phyloP scores from a whole-genome alignment of 2,888 invertebrate species.

The Dynastes tityus region DNA sequence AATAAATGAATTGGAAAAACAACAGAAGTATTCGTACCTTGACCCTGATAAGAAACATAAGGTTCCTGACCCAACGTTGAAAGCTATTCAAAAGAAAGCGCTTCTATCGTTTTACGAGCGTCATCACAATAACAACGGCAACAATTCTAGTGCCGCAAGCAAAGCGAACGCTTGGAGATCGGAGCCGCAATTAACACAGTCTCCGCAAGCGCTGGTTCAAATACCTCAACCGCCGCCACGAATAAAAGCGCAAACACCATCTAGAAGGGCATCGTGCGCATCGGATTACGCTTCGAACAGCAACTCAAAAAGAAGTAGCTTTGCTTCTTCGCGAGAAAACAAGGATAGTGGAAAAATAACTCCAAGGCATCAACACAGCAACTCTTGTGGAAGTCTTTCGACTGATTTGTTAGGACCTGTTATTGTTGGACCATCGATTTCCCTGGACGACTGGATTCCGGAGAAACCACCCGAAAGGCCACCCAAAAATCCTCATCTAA shows the following conservation, averaged over 20 bases:
- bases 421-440: conserved; percentile 77
- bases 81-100: conserved; percentile 88
- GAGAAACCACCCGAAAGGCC: conserved; percentile 85
- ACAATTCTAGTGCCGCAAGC: conserved; percentile 59
- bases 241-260: conserved; percentile 70
- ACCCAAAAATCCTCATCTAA: conserved; percentile 82
- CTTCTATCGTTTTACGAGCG: conserved; percentile 86
- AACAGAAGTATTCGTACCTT: conserved; percentile 78
- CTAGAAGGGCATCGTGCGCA: conserved; percentile 78
- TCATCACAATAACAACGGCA: conserved; percentile 71
- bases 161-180: conserved; percentile 72
- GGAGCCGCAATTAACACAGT: conserved; percentile 73
- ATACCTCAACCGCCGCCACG: conserved; percentile 69
- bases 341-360: conserved; percentile 63
- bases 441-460: conserved; percentile 80
- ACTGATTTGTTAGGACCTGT: conserved; percentile 76
- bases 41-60: conserved; percentile 83
- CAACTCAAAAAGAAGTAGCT: conserved; percentile 70
- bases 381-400: conserved; percentile 76
- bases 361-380: conserved; percentile 74
- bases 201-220: conserved; percentile 59
- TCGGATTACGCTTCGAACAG: conserved; percentile 76
- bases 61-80: conserved; percentile 82
- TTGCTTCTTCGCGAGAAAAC: conserved; percentile 64
- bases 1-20: conserved; percentile 78